A percentile compares a stretch with the other conserved stretches of the same genome.
These are phyloP conservation scores for Rhagonycha lutea DNA, from an alignment of 2,888 invertebrate species.

Conservation along the genomic window DNA sequence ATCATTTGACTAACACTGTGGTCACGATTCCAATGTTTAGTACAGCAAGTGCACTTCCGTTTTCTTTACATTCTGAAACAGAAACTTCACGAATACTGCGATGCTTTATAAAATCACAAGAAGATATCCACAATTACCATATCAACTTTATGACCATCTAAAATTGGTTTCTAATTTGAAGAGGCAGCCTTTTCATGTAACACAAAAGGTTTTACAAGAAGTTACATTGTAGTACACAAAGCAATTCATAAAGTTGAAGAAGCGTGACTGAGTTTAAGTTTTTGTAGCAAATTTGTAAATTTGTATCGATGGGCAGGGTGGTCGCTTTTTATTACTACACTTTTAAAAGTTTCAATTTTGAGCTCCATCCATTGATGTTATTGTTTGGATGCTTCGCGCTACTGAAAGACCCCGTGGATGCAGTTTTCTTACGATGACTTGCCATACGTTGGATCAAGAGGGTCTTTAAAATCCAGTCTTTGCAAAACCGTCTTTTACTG, in stretches of 20 bases:
- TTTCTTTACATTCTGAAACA: neutral
- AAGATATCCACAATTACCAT: neutral
- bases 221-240: neutral
- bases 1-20: conserved; percentile 33
- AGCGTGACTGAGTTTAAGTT: neutral
- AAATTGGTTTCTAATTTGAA: neutral
- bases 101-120: neutral
- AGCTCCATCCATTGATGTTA: neutral
- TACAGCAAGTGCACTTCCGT: conserved; percentile 18
- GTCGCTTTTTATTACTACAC: neutral
- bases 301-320: neutral
- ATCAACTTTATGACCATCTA: neutral
- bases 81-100: neutral
- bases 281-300: neutral
- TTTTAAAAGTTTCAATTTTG: neutral
- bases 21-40: conserved; percentile 30
- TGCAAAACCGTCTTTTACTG: neutral
- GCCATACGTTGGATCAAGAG: neutral
- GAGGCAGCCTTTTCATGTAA: neutral
- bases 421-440: neutral
- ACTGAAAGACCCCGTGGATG: neutral
- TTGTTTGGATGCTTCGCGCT: neutral
- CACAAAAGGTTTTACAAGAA: neutral
- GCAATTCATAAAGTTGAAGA: neutral
- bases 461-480: neutral